These are phyloP conservation scores for Erynnis tages DNA, from an alignment of 2,888 invertebrate species.

Conservation along the genomic window DNA sequence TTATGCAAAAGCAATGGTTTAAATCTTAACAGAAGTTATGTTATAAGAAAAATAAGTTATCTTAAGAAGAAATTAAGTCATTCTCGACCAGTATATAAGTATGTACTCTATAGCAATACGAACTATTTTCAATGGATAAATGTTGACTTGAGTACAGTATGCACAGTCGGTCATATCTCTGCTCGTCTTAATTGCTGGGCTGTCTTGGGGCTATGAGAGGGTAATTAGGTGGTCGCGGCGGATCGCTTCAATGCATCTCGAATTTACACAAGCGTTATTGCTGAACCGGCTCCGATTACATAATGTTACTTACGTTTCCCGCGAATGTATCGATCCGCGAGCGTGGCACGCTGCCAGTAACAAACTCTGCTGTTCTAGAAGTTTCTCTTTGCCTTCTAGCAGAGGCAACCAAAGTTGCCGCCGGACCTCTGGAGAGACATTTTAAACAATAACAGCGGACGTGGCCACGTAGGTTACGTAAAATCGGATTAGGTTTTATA, in stretches of 20 bases:
- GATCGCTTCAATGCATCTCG: conserved; percentile 20
- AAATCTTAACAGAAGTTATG: too few species aligned
- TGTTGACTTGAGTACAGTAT: too few species aligned
- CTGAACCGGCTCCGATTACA: conserved; percentile 56
- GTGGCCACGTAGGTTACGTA: background rate
- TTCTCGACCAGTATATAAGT: too few species aligned
- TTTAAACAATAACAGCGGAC: background rate
- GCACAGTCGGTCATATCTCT: background rate
- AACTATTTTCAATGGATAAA: too few species aligned
- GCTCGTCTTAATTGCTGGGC: conserved; percentile 2
- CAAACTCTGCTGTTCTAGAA: conserved; percentile 58
- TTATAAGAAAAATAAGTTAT: too few species aligned
- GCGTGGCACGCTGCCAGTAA: conserved; percentile 73
- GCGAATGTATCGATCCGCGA: conserved; percentile 64
- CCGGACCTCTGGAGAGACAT: background rate
- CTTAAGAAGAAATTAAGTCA: too few species aligned
- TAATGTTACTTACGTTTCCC: conserved; percentile 58
- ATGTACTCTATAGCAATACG: too few species aligned
- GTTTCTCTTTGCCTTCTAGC: conserved; percentile 29
- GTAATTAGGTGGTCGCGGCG: conserved; percentile 8
- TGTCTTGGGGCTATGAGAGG: background rate
- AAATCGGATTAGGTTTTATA: too few species aligned
- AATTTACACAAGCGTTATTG: conserved; percentile 43
- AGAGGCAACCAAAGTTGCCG: background rate
- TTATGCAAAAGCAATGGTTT: too few species aligned